Evolutionary conservation across 1,140 invertebrate genomes (phyloP).

Genomic region (Holcopasites calliopsidis): DNA sequence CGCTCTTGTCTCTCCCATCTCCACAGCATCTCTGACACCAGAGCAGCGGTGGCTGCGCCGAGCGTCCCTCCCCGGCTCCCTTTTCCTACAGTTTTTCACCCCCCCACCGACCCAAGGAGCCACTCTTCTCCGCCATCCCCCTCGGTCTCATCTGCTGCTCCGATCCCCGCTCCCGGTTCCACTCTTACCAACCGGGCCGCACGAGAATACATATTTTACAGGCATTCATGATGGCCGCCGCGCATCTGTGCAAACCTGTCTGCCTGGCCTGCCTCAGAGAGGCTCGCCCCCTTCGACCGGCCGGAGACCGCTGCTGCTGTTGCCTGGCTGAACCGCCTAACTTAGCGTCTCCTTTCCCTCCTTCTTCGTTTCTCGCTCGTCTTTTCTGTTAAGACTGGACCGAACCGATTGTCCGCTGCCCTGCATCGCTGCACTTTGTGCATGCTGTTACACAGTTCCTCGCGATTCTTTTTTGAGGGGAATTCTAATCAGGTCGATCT

Average conservation of each 20-base stretch:
- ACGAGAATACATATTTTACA: conserved; percentile 80
- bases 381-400: too few relatives aligned
- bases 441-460: not conserved
- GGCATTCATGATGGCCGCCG: conserved; percentile 80
- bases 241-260: conserved; percentile 79
- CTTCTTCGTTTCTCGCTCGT: not conserved
- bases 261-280: conserved; percentile 63
- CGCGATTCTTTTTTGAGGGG: too few relatives aligned
- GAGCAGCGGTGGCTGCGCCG: conserved; percentile 44
- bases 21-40: conserved; percentile 6
- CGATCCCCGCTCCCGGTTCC: conserved; percentile 53
- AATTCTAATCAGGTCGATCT: not conserved
- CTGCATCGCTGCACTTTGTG: not conserved
- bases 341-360: conserved; percentile 29
- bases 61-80: conserved; percentile 37
- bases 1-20: conserved; percentile 5
- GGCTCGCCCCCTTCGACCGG: conserved; percentile 68
- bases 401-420: not conserved
- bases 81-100: conserved; percentile 60
- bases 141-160: conserved; percentile 54
- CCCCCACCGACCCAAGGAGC: conserved; percentile 42
- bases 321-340: conserved; percentile 41
- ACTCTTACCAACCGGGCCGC: conserved; percentile 61
- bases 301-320: conserved; percentile 51
- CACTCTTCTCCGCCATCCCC: conserved; percentile 30